phyloP scores from a whole-genome alignment of 92 coral and sea anemone species.

The Porites divaricata region DNA sequence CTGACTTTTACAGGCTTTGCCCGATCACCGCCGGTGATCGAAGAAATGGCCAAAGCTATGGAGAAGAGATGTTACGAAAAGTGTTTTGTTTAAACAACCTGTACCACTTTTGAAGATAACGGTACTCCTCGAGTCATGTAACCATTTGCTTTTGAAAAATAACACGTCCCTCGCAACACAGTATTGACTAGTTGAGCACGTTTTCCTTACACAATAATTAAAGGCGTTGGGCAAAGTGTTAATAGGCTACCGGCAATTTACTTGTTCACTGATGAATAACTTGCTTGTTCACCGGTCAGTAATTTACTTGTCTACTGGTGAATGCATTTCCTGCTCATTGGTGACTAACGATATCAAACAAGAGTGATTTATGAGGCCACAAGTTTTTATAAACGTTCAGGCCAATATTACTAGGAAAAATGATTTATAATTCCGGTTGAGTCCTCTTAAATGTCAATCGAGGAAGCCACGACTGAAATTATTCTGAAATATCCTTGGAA shows the following conservation, averaged over 20 bases:
- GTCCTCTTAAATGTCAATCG: neutral
- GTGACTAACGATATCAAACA: neutral
- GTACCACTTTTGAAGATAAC: neutral
- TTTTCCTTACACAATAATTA: conserved; percentile 6
- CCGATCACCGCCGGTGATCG: neutral
- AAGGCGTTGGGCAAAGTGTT: neutral
- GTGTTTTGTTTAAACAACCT: neutral
- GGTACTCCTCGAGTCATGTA: neutral
- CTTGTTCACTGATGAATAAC: neutral
- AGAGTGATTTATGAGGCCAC: neutral
- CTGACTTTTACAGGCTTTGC: no score
- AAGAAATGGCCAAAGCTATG: neutral
- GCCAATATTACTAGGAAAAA: neutral
- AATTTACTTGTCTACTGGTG: neutral
- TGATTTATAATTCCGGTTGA: neutral
- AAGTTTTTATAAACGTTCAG: neutral
- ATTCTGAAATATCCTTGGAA: neutral
- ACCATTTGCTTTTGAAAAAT: conserved; percentile 13
- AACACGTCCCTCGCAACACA: neutral
- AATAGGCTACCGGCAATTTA: neutral
- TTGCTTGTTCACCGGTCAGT: neutral
- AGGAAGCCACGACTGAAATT: neutral
- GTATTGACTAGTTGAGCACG: neutral
- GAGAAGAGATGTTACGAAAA: neutral
- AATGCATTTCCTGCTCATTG: neutral